phyloP scores from a whole-genome alignment of 2,797 vertebrate genomes.

The Silurus aristotelis region DNA sequence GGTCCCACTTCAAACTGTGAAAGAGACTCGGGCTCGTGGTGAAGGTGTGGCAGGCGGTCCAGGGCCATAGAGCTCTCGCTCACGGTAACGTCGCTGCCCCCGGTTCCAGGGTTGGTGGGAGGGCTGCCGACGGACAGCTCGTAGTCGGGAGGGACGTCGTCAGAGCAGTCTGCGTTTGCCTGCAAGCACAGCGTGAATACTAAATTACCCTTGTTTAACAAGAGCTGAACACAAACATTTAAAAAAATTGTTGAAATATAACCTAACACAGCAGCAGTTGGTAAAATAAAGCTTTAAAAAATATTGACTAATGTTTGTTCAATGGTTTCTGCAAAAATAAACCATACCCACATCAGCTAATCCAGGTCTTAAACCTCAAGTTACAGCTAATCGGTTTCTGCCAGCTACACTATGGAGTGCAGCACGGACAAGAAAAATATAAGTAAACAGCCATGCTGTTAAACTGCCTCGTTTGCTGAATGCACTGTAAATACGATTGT shows the following conservation, averaged over 20 bases:
- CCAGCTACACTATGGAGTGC: background rate
- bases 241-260: background rate
- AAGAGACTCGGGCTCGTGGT: conserved; percentile 74
- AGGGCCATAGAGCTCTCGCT: conserved; percentile 89
- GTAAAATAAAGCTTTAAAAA: background rate
- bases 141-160: conserved; percentile 87
- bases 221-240: background rate
- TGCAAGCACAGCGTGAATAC: conserved; percentile 54
- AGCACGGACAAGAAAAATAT: background rate
- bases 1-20: conserved; percentile 76
- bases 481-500: too few species aligned
- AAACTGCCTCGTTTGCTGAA: background rate
- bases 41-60: conserved; percentile 81
- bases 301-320: background rate
- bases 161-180: conserved; percentile 88
- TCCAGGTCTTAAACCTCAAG: background rate
- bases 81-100: conserved; percentile 86
- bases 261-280: background rate
- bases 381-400: conserved; percentile 16
- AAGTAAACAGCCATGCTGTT: background rate
- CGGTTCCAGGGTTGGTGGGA: conserved; percentile 85
- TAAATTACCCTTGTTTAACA: background rate
- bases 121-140: conserved; percentile 84
- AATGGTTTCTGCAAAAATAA: background rate
- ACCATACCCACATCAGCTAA: background rate